Evolutionary conservation across 2,888 invertebrate species (phyloP).

Genomic region (Halictus quadricinctus): DNA sequence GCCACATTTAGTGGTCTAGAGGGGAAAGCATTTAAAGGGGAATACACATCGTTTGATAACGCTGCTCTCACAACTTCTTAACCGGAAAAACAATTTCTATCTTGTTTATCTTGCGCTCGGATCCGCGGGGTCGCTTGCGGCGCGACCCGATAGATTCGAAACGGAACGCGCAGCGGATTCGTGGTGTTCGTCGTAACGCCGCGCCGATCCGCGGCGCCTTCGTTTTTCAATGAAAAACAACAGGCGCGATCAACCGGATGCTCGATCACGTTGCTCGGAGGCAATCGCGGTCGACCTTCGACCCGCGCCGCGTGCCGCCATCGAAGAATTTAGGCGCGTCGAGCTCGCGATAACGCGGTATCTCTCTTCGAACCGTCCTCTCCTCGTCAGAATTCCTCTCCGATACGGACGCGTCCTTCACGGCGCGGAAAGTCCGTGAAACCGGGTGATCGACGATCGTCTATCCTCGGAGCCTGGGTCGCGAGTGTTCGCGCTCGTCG

Average conservation of each 20-base stretch:
- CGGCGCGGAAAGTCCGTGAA: background rate
- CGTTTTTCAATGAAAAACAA: slow-evolving; percentile 13
- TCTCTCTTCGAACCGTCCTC: background rate
- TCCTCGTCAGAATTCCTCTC: background rate
- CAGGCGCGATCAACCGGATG: background rate
- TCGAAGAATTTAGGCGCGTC: slow-evolving; percentile 43
- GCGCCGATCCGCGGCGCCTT: background rate
- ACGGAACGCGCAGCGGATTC: background rate
- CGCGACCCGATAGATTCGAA: background rate
- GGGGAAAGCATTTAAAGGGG: background rate
- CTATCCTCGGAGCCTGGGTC: background rate
- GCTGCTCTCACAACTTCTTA: background rate
- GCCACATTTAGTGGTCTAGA: too few species aligned
- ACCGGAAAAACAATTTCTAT: background rate
- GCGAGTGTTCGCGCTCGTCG: background rate
- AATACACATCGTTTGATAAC: background rate
- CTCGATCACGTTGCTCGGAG: slow-evolving; percentile 18
- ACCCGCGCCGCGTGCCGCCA: slow-evolving; percentile 35
- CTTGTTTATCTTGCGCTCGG: background rate
- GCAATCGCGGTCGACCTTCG: slow-evolving; percentile 43
- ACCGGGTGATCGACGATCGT: background rate
- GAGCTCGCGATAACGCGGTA: background rate
- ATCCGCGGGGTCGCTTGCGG: background rate
- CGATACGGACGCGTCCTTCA: background rate
- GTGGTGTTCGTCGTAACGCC: too few species aligned